A percentile compares a stretch with the other conserved stretches of the same genome.
phyloP scores from a whole-genome alignment of 2,888 invertebrate species.

The Drosophila vallismaia region DNA sequence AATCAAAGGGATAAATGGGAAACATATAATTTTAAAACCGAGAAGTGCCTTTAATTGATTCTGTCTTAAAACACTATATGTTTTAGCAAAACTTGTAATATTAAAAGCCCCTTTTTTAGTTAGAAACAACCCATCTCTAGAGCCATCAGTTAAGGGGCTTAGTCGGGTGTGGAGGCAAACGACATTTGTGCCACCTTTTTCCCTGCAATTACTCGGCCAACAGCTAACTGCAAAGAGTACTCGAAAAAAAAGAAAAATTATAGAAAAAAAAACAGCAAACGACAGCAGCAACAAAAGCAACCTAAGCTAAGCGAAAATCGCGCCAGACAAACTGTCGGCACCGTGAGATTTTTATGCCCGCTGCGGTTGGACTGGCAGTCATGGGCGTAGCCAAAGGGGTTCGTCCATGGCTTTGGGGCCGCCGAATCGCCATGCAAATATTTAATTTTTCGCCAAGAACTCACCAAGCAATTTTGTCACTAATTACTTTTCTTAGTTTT shows the following conservation, averaged over 20 bases:
- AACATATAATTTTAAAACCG: not conserved
- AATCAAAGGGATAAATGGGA: not conserved
- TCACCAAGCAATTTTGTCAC: not conserved
- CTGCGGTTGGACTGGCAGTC: slow-evolving; percentile 35
- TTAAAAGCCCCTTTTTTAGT: not conserved
- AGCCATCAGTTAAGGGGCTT: slow-evolving; percentile 7
- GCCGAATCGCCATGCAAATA: not conserved
- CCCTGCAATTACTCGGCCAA: slow-evolving; percentile 73
- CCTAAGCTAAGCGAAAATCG: slow-evolving; percentile 65
- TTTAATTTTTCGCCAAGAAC: slow-evolving; percentile 3
- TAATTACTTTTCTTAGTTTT: not conserved
- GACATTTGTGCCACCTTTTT: slow-evolving; percentile 75
- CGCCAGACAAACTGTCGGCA: slow-evolving; percentile 77
- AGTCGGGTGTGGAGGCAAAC: slow-evolving; percentile 48
- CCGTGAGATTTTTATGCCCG: slow-evolving; percentile 70
- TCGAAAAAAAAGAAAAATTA: slow-evolving; percentile 5
- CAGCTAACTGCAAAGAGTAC: slow-evolving; percentile 36
- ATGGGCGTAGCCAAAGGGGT: slow-evolving; percentile 10
- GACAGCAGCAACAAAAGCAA: slow-evolving; percentile 39
- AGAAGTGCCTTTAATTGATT: too few species aligned
- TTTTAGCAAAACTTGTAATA: too few species aligned
- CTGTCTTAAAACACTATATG: too few species aligned
- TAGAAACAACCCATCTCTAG: slow-evolving; percentile 14
- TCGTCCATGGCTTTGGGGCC: not conserved
- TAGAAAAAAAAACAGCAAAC: slow-evolving; percentile 4